Conservation (phyloP, 2,888 invertebrate genomes). For the Leucophenga montana region DNA sequence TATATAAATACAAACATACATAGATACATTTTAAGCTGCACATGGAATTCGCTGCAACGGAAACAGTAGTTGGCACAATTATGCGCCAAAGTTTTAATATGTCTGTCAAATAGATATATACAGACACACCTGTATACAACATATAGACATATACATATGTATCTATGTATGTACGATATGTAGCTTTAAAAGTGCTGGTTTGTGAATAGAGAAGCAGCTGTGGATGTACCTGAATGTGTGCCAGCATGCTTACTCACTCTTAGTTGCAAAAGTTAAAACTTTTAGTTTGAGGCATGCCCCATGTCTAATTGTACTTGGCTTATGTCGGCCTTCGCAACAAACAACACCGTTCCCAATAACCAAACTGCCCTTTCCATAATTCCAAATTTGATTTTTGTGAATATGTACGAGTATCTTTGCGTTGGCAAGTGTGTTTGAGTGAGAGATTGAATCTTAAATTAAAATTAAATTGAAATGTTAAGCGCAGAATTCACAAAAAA, state of each 20-base stretch:
- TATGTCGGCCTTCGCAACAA: conserved; percentile 20
- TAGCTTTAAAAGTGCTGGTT: neutral
- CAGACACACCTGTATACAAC: neutral
- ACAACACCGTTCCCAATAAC: conserved; percentile 3
- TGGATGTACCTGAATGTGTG: conserved; percentile 10
- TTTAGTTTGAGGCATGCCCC: conserved; percentile 49
- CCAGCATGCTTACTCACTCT: too few species aligned
- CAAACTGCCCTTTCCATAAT: too few species aligned
- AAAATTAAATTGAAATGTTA: conserved; percentile 65
- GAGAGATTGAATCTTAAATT: conserved; percentile 64
- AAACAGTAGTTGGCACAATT: conserved; percentile 4
- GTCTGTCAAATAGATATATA: neutral
- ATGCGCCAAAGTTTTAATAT: conserved; percentile 15
- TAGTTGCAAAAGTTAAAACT: conserved; percentile 51
- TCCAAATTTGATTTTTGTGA: too few species aligned
- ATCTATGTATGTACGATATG: conserved; percentile 17
- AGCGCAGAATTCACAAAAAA: conserved; percentile 43
- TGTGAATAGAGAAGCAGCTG: conserved; percentile 13
- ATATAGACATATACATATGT: conserved; percentile 2
- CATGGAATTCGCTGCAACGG: neutral
- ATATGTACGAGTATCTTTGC: conserved; percentile 1
- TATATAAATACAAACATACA: too few species aligned
- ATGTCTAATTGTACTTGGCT: conserved; percentile 30
- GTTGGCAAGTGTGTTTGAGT: neutral
- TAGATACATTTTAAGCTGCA: too few species aligned